Percentiles rank a stretch among this genome's conserved stretches.
Evolutionary conservation across 92 coral and sea anemone species (phyloP).

Genomic region (Heteractis magnifica): DNA sequence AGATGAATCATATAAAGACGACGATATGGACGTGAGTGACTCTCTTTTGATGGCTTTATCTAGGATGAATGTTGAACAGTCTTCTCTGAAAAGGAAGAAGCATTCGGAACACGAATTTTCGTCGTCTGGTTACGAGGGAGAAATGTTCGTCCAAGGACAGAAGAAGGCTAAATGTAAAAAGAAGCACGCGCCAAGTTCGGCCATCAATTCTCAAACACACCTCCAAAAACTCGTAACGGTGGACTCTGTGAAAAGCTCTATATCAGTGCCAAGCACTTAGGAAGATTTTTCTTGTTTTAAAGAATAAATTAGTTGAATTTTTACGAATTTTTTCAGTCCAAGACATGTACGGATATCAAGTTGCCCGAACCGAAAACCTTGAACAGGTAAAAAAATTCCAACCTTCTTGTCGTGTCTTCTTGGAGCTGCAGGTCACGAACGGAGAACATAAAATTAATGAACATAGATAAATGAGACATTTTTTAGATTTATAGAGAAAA

Average conservation of each 20-base stretch:
- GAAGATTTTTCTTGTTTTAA: constrained; percentile 17
- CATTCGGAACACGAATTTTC: constrained; percentile 72
- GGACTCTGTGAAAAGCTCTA: constrained; percentile 50
- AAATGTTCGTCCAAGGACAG: constrained; percentile 54
- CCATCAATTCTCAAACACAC: constrained; percentile 34
- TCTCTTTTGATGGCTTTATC: constrained; percentile 76
- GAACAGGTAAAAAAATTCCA: neutral
- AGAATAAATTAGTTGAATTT: constrained; percentile 28
- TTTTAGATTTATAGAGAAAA: constrained; percentile 21
- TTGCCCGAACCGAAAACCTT: constrained; percentile 22
- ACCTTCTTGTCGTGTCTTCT: neutral
- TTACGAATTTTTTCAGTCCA: constrained; percentile 25
- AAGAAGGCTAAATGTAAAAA: constrained; percentile 59
- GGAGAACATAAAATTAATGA: neutral
- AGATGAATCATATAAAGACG: constrained; percentile 59
- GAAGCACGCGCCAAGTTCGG: constrained; percentile 45
- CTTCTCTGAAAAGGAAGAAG: constrained; percentile 82
- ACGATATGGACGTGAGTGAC: constrained; percentile 72
- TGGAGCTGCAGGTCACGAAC: constrained; percentile 3
- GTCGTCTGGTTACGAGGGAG: constrained; percentile 57
- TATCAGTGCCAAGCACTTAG: constrained; percentile 53
- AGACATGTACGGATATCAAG: constrained; percentile 30
- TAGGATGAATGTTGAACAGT: constrained; percentile 85
- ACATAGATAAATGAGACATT: neutral
- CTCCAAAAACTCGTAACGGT: constrained; percentile 42